Conservation (phyloP, 1,140 invertebrate genomes). For the Myzus persicae region DNA sequence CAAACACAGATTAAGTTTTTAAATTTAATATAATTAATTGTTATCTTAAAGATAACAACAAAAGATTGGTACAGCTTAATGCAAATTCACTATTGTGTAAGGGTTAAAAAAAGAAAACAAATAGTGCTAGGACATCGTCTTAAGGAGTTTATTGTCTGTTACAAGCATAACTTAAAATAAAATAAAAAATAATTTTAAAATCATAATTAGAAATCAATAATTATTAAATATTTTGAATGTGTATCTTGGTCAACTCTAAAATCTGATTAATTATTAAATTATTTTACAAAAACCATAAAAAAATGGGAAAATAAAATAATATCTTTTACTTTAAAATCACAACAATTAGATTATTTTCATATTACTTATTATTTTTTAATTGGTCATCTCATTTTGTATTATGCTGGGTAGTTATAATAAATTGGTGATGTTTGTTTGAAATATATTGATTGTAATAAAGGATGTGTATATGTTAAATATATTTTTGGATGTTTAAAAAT, state of each 20-base stretch:
- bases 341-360: not conserved
- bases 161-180: not conserved
- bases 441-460: constrained; percentile 21
- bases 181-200: not conserved
- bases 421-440: constrained; percentile 11
- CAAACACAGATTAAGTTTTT: too few relatives aligned
- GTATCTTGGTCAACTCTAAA: not conserved
- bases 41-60: not conserved
- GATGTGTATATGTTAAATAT: not conserved
- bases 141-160: not conserved
- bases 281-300: not conserved
- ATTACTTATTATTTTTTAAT: not conserved
- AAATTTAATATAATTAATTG: not conserved
- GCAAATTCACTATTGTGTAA: not conserved
- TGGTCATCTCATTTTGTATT: not conserved
- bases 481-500: constrained; percentile 13
- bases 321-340: not conserved
- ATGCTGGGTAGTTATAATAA: not conserved
- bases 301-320: constrained; percentile 7
- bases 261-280: not conserved
- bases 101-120: not conserved
- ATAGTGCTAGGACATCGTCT: not conserved
- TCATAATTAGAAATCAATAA: not conserved
- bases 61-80: not conserved
- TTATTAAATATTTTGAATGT: not conserved